These are phyloP conservation scores for Actinernus sp. DNA, from an alignment of 92 coral and sea anemone genomes.

Conservation along the genomic window DNA sequence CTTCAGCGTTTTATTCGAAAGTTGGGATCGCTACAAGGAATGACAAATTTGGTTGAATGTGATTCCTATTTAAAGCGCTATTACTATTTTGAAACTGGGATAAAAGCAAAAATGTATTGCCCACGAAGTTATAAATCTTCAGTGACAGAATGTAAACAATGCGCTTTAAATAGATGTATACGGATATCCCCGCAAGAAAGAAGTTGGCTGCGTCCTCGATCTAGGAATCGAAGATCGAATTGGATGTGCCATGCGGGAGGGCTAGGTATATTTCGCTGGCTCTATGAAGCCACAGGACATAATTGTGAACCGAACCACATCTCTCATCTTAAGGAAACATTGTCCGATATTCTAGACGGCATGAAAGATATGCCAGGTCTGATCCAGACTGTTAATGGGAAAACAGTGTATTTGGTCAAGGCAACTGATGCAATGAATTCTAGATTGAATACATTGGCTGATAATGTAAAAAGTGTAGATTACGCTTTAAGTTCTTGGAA, in stretches of 20 bases:
- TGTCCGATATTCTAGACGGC: background rate
- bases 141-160: background rate
- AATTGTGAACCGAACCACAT: conserved; percentile 20
- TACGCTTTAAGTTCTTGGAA: background rate
- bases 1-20: background rate
- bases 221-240: background rate
- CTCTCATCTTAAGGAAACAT: background rate
- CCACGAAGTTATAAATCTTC: background rate
- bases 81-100: no score
- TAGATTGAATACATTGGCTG: background rate
- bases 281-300: conserved; percentile 5
- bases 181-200: background rate
- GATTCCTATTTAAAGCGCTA: background rate
- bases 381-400: conserved; percentile 5
- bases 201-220: no score
- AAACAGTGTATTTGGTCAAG: conserved; percentile 1
- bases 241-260: conserved; percentile 13
- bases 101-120: no score
- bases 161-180: conserved; percentile 11
- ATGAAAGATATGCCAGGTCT: background rate
- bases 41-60: conserved; percentile 28
- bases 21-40: background rate
- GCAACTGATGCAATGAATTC: background rate
- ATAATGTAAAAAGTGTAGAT: background rate
- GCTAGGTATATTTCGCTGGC: background rate